These are phyloP conservation scores for Cryptoblepharus egeriae DNA, from an alignment of 2,797 vertebrate genomes.

Conservation along the genomic window DNA sequence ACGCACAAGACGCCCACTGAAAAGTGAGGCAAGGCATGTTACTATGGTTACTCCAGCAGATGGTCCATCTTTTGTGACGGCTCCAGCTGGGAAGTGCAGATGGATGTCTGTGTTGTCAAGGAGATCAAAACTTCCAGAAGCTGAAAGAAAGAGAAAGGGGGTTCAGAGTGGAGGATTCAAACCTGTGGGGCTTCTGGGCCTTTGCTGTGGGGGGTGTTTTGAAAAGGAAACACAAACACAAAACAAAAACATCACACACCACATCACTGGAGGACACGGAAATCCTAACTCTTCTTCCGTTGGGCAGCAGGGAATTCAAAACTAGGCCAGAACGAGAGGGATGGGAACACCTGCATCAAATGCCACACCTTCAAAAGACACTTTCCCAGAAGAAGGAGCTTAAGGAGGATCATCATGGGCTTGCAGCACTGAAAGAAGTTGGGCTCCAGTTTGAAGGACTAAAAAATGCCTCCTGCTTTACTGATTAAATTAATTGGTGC, in stretches of 20 bases:
- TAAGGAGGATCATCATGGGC: no score
- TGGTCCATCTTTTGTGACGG: constrained; percentile 97
- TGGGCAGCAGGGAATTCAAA: not conserved
- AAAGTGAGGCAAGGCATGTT: constrained; percentile 95
- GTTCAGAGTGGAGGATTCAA: constrained; percentile 67
- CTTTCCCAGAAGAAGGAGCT: not conserved
- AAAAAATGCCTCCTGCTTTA: not conserved
- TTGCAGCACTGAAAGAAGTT: not conserved
- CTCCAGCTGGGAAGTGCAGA: constrained; percentile 98
- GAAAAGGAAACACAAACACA: no score
- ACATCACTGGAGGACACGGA: not conserved
- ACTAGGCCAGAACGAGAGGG: not conserved
- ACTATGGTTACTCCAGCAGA: constrained; percentile 99
- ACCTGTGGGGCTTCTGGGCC: constrained; percentile 49
- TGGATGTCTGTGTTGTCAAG: constrained; percentile 97
- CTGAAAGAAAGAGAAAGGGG: constrained; percentile 73
- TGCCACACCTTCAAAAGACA: not conserved
- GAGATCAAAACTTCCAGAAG: constrained; percentile 90
- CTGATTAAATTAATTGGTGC: not conserved
- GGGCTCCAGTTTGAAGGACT: not conserved
- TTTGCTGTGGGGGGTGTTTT: constrained; percentile 24
- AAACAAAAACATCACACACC: not conserved
- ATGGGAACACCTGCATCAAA: not conserved
- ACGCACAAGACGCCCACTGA: constrained; percentile 90
- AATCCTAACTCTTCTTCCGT: not conserved